phyloP scores from a whole-genome alignment of 2,888 invertebrate genomes.

The Macropis europaea region DNA sequence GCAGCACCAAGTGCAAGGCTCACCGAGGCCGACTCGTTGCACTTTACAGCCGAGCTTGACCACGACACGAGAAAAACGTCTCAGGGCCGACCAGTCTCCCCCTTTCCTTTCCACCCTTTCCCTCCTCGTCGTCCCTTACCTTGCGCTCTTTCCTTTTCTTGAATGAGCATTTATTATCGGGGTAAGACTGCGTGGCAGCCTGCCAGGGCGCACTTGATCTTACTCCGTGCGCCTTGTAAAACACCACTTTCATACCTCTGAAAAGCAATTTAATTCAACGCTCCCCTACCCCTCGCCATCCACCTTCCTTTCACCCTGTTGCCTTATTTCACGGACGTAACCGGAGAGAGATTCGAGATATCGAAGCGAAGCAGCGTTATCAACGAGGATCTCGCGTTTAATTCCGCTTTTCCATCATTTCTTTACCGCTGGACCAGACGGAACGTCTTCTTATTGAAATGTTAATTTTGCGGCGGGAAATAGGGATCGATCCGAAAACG shows the following conservation, averaged over 20 bases:
- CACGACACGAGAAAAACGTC: constrained; percentile 65
- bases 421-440: not conserved
- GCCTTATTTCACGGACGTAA: constrained; percentile 10
- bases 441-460: constrained; percentile 25
- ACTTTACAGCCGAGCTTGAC: constrained; percentile 65
- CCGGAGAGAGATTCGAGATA: constrained; percentile 30
- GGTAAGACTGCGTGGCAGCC: constrained; percentile 63
- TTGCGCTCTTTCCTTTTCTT: constrained; percentile 56
- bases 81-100: constrained; percentile 62
- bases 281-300: constrained; percentile 29
- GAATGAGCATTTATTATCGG: constrained; percentile 69
- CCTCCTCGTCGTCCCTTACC: constrained; percentile 42
- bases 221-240: constrained; percentile 65
- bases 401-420: constrained; percentile 40
- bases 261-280: constrained; percentile 69
- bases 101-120: constrained; percentile 18
- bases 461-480: constrained; percentile 29
- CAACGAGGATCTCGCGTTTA: constrained; percentile 26
- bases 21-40: constrained; percentile 67
- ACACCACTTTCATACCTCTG: constrained; percentile 67
- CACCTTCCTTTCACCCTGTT: not conserved
- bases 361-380: constrained; percentile 29
- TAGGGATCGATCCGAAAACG: constrained; percentile 12
- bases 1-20: constrained; percentile 57
- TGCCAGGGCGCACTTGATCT: constrained; percentile 68